phyloP scores from a whole-genome alignment of 2,888 invertebrate genomes.

The Emmelina monodactyla region DNA sequence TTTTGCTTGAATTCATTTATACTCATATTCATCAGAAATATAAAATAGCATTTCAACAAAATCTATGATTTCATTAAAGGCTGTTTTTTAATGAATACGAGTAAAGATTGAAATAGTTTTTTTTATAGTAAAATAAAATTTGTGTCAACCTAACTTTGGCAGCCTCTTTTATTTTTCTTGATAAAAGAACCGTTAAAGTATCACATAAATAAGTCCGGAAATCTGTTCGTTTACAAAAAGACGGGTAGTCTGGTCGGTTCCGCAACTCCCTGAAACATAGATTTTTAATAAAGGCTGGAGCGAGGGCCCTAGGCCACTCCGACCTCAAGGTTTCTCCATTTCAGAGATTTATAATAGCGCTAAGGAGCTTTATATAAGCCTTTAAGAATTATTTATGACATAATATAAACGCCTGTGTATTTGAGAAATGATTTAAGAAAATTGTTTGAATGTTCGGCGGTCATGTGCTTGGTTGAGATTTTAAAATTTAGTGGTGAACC shows the following conservation, averaged over 20 bases:
- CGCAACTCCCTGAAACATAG: conserved; percentile 6
- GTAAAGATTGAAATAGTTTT: no score
- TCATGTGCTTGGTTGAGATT: no score
- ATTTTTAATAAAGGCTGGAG: conserved; percentile 5
- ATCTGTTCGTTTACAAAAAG: background rate
- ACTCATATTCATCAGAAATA: no score
- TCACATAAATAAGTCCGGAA: background rate
- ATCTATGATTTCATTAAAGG: no score
- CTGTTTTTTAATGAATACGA: no score
- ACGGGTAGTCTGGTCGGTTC: background rate
- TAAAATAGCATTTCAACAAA: no score
- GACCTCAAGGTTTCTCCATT: conserved; percentile 12
- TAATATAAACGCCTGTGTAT: background rate
- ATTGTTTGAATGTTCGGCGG: background rate
- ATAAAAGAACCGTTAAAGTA: no score
- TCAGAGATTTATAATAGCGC: conserved; percentile 15
- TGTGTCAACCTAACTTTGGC: no score
- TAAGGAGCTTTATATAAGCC: conserved; percentile 14
- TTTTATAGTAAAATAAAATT: no score
- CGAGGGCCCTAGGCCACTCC: conserved; percentile 9
- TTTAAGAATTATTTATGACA: conserved; percentile 14
- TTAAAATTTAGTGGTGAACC: background rate
- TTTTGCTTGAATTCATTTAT: no score
- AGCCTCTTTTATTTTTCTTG: no score
- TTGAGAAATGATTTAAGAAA: background rate